phyloP scores from a whole-genome alignment of 2,797 vertebrate genomes.

The Sebastes vulpes region DNA sequence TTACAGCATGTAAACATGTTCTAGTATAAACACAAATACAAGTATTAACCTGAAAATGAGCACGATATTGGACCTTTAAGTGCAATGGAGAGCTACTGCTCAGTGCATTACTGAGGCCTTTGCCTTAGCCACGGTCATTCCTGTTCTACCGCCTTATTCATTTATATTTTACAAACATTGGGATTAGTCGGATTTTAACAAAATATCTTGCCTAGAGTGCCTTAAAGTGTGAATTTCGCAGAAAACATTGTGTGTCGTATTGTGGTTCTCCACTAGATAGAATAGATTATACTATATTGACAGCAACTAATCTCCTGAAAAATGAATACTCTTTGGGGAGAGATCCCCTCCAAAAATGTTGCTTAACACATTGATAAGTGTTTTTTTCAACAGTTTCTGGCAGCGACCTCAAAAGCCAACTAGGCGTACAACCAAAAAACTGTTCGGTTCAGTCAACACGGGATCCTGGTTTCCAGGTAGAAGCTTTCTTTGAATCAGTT shows the following conservation, averaged over 20 bases:
- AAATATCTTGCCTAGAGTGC: background rate
- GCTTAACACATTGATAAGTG: slow-evolving; percentile 9
- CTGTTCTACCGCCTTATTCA: background rate
- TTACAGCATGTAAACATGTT: too few species aligned
- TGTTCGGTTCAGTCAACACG: slow-evolving; percentile 49
- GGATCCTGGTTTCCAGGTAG: slow-evolving; percentile 47
- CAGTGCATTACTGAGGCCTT: background rate
- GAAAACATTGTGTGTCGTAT: background rate
- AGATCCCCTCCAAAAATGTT: background rate
- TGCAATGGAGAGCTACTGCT: background rate
- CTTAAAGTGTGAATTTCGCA: background rate
- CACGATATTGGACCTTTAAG: background rate
- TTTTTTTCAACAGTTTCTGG: slow-evolving; percentile 17
- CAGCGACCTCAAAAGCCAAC: slow-evolving; percentile 31
- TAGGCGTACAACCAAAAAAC: slow-evolving; percentile 39
- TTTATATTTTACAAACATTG: background rate
- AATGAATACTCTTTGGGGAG: background rate
- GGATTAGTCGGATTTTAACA: background rate
- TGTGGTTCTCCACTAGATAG: background rate
- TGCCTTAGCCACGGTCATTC: background rate
- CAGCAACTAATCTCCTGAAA: slow-evolving; percentile 1
- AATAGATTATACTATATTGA: background rate
- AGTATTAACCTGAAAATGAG: too few species aligned
- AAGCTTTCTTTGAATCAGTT: slow-evolving; percentile 53
- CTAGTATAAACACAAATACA: too few species aligned